Percentiles rank a stretch among this genome's conserved stretches.
phyloP scores from a whole-genome alignment of 2,113 vertebrate species.

The Pithys albifrons region DNA sequence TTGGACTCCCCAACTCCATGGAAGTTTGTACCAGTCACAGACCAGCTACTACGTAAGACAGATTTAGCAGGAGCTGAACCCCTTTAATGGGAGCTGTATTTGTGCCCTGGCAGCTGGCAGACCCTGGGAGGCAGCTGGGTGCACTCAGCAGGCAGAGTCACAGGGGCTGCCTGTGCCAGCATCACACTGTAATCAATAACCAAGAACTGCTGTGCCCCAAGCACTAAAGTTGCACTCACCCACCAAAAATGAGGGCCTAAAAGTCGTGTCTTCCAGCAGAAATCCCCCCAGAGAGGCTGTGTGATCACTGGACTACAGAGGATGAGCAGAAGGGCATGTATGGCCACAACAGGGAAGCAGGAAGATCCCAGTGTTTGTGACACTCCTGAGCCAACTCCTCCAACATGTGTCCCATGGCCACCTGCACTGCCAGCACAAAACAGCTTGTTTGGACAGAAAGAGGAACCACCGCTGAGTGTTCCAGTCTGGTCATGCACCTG shows the following conservation, averaged over 20 bases:
- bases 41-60: background rate
- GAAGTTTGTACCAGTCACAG: background rate
- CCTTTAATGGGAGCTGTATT: background rate
- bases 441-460: background rate
- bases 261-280: background rate
- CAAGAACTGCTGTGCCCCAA: background rate
- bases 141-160: background rate
- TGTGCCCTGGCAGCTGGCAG: background rate
- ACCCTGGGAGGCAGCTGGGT: background rate
- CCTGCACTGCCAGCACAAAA: background rate
- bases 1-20: background rate
- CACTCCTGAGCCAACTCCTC: background rate
- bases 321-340: background rate
- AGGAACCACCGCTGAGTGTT: background rate
- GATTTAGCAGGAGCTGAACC: background rate
- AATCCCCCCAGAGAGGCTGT: background rate
- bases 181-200: background rate
- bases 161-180: background rate
- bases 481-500: background rate
- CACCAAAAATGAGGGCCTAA: background rate
- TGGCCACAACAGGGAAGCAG: background rate
- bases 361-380: background rate
- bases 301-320: background rate
- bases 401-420: accelerated
- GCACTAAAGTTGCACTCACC: background rate